Evolutionary conservation across 2,888 invertebrate species (phyloP).

Genomic region (Lepeophtheirus nordmannii): DNA sequence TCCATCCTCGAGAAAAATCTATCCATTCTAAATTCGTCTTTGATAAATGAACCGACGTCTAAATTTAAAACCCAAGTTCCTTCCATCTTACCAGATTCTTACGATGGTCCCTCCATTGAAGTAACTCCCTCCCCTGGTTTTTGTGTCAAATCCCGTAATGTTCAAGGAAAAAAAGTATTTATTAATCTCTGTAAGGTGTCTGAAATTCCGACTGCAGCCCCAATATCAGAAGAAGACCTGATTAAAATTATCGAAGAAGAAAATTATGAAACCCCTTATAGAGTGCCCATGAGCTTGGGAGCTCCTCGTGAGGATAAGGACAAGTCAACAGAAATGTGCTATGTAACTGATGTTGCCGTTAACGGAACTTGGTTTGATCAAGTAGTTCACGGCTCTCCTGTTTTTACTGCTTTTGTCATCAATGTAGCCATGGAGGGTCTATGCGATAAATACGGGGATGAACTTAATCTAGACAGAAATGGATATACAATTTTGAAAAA

Average conservation of each 20-base stretch:
- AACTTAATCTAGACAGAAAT: conserved; percentile 10
- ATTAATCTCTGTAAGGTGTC: conserved; percentile 10
- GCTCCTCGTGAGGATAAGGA: conserved; percentile 14
- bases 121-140: conserved; percentile 10
- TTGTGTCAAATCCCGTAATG: conserved; percentile 6
- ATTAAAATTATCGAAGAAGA: conserved; percentile 1
- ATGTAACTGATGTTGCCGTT: conserved; percentile 5
- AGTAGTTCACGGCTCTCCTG: background rate
- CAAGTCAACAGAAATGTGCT: conserved; percentile 8
- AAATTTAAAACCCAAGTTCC: background rate
- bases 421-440: conserved; percentile 17
- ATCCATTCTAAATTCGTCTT: background rate
- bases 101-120: conserved; percentile 4
- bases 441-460: conserved; percentile 19
- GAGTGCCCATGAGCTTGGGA: conserved; percentile 14
- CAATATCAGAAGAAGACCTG: conserved; percentile 7
- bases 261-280: background rate
- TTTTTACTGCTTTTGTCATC: conserved; percentile 13
- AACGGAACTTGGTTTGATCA: conserved; percentile 4
- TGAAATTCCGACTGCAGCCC: conserved; percentile 1
- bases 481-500: conserved; percentile 3
- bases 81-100: background rate
- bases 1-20: conserved; percentile 3
- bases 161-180: conserved; percentile 4
- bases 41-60: background rate